Evolutionary conservation across 2,797 vertebrate species (phyloP).

Genomic region (Erethizon dorsatum): DNA sequence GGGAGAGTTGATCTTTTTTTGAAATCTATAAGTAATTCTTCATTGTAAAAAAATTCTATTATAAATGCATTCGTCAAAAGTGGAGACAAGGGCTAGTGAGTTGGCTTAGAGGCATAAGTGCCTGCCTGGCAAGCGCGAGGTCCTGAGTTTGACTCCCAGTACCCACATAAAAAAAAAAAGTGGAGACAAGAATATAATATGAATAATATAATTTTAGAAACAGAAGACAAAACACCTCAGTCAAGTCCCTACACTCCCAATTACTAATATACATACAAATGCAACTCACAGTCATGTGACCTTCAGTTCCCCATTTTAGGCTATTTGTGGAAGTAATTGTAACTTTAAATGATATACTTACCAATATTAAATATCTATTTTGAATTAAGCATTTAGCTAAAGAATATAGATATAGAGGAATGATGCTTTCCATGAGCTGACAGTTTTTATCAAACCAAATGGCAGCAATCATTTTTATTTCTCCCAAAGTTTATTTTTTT

Average conservation of each 20-base stretch:
- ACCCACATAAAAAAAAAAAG: background rate
- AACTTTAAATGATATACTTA: background rate
- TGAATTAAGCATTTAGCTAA: background rate
- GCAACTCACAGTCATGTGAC: background rate
- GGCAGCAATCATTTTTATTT: background rate
- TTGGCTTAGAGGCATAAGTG: too few species aligned
- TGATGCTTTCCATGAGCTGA: background rate
- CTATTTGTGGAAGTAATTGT: background rate
- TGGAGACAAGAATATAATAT: background rate
- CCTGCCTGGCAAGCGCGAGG: too few species aligned
- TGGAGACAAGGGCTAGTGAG: background rate
- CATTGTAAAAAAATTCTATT: background rate
- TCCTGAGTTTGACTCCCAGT: too few species aligned
- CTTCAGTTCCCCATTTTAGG: background rate
- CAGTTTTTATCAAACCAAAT: background rate
- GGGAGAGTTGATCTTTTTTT: background rate
- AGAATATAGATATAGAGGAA: background rate
- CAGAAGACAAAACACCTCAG: background rate
- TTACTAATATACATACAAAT: background rate
- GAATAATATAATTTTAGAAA: slow-evolving; percentile 14
- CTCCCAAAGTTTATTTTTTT: background rate
- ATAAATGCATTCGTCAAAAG: background rate
- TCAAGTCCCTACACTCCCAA: background rate
- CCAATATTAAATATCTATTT: background rate
- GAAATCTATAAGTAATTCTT: background rate